These are phyloP conservation scores for Pollenia labialis DNA, from an alignment of 2,888 invertebrate species.

Conservation along the genomic window DNA sequence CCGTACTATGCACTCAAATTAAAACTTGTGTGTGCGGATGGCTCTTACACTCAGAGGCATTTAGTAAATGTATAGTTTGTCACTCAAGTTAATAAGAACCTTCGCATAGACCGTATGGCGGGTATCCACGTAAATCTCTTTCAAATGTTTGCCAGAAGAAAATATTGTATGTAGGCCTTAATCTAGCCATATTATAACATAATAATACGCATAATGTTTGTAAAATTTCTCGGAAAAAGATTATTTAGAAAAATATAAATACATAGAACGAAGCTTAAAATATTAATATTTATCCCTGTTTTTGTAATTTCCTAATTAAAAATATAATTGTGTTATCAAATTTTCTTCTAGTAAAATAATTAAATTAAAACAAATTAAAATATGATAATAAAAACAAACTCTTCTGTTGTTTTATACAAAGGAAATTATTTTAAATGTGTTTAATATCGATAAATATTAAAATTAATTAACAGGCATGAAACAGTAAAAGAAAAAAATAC, in stretches of 20 bases:
- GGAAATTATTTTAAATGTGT: constrained; percentile 41
- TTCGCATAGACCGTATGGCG: too few species aligned
- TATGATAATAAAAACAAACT: constrained; percentile 1
- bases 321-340: not conserved
- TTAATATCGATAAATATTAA: constrained; percentile 29
- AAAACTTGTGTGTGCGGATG: too few species aligned
- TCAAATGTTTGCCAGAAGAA: too few species aligned
- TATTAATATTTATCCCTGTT: not conserved
- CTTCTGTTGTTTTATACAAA: not conserved
- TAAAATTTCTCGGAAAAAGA: not conserved
- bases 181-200: too few species aligned
- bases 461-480: not conserved
- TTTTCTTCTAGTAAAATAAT: constrained; percentile 9
- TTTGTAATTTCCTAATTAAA: not conserved
- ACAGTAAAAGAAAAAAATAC: not conserved
- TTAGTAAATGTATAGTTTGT: too few species aligned
- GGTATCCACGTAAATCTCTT: too few species aligned
- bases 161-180: too few species aligned
- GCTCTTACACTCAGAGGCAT: too few species aligned
- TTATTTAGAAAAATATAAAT: not conserved
- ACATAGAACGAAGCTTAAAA: not conserved
- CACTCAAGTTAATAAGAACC: too few species aligned
- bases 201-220: not conserved
- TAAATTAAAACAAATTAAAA: constrained; percentile 41
- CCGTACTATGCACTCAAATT: too few species aligned